These are phyloP conservation scores for Abrostola triplasia DNA, from an alignment of 2,888 invertebrate genomes.

Conservation along the genomic window DNA sequence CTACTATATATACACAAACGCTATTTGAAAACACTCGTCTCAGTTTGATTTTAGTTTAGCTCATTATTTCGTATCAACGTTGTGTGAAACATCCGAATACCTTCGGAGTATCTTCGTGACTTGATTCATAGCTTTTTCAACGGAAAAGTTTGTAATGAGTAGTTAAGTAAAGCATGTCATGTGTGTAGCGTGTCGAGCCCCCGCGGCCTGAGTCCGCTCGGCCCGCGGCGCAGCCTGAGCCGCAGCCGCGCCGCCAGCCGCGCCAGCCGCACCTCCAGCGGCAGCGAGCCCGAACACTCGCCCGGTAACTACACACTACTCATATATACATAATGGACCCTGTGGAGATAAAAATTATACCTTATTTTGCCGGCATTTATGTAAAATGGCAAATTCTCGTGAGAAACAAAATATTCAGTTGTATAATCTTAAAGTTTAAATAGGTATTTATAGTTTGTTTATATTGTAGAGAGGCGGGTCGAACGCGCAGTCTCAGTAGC, in stretches of 20 bases:
- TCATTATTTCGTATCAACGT: no score
- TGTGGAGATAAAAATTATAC: neutral
- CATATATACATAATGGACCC: neutral
- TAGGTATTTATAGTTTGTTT: no score
- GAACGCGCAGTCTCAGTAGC: slow-evolving; percentile 72
- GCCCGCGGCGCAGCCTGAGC: slow-evolving; percentile 32
- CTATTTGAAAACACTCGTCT: neutral
- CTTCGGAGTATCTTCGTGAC: no score
- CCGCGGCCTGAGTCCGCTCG: slow-evolving; percentile 23
- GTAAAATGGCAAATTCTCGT: neutral
- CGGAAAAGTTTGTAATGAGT: neutral
- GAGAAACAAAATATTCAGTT: no score
- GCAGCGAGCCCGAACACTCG: slow-evolving; percentile 44
- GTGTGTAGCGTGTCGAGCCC: slow-evolving; percentile 19
- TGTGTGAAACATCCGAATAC: no score
- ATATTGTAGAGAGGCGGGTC: slow-evolving; percentile 66
- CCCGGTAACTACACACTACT: slow-evolving; percentile 37
- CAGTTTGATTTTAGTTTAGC: neutral
- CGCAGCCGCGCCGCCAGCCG: slow-evolving; percentile 36
- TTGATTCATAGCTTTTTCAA: neutral
- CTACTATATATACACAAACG: neutral
- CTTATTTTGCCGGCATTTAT: neutral
- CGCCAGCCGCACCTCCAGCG: slow-evolving; percentile 24
- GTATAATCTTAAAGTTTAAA: neutral
- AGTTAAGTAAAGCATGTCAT: neutral